These are phyloP conservation scores for Xenopus petersii DNA, from an alignment of 2,797 vertebrate species.

Conservation along the genomic window DNA sequence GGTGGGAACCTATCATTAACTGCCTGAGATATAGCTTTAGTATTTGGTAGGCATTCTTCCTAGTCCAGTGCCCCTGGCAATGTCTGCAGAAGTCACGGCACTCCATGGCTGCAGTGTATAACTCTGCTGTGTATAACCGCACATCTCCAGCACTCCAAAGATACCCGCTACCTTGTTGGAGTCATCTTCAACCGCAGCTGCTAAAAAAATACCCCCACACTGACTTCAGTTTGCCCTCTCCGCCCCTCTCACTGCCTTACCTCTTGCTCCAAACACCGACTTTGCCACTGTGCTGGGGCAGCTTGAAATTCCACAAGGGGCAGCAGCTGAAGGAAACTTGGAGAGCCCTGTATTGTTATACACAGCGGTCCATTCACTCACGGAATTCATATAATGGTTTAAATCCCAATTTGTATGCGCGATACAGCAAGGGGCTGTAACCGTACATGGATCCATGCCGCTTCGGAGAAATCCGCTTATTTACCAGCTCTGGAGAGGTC, in stretches of 20 bases:
- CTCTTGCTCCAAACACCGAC: not conserved
- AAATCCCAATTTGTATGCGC: too few species aligned
- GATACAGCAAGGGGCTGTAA: too few species aligned
- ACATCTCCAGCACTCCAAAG: slow-evolving; percentile 19
- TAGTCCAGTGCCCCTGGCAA: slow-evolving; percentile 41
- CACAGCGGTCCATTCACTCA: not conserved
- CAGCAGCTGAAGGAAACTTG: slow-evolving; percentile 8
- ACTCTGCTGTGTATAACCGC: slow-evolving; percentile 12
- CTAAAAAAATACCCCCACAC: slow-evolving; percentile 25
- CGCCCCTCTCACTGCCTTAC: slow-evolving; percentile 7
- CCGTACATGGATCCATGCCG: slow-evolving; percentile 2
- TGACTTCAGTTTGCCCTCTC: slow-evolving; percentile 20
- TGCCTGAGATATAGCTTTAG: slow-evolving; percentile 68
- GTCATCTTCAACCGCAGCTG: slow-evolving; percentile 31
- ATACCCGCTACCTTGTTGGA: slow-evolving; percentile 16
- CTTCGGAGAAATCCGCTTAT: slow-evolving; percentile 1
- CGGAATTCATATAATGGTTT: too few species aligned
- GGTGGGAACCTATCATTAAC: slow-evolving; percentile 55
- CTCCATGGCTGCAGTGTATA: slow-evolving; percentile 17
- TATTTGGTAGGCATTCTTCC: slow-evolving; percentile 60
- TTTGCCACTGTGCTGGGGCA: slow-evolving; percentile 8
- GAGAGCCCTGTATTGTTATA: not conserved
- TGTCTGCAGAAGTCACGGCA: slow-evolving; percentile 36
- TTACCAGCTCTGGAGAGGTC: not conserved
- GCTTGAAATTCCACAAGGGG: slow-evolving; percentile 12